Percentiles rank a stretch among this genome's conserved stretches.
Conservation (phyloP, 2,888 invertebrate species). For the Eucriotettix oculatus region DNA sequence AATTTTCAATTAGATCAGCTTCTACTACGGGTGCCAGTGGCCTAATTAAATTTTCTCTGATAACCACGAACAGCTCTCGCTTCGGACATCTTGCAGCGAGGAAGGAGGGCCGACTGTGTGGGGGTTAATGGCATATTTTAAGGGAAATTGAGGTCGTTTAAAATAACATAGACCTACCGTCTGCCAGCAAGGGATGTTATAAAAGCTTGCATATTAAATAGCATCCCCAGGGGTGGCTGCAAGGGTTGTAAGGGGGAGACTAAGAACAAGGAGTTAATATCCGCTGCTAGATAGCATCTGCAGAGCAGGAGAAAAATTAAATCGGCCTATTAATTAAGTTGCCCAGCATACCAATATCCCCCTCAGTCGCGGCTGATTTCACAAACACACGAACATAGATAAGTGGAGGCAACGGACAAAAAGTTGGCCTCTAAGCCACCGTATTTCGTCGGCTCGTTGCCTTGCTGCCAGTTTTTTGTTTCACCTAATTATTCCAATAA, state of each 20-base stretch:
- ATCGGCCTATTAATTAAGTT: background rate
- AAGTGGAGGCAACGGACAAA: too few relatives aligned
- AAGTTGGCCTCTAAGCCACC: too few relatives aligned
- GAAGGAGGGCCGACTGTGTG: background rate
- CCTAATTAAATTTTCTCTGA: background rate
- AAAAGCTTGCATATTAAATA: conserved; percentile 3
- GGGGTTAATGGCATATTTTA: conserved; percentile 4
- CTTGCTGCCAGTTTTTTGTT: too few relatives aligned
- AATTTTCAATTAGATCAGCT: background rate
- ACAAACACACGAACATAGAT: too few relatives aligned
- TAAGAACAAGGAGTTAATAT: background rate
- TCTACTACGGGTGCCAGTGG: background rate
- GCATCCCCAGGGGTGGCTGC: background rate
- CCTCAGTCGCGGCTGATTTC: background rate
- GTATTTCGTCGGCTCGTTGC: too few relatives aligned
- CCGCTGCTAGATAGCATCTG: background rate
- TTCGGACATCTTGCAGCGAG: background rate
- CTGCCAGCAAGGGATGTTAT: background rate
- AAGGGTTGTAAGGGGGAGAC: background rate
- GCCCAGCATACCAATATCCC: background rate
- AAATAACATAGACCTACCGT: background rate
- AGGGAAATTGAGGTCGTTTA: background rate
- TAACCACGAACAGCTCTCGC: background rate
- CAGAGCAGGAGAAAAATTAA: background rate
- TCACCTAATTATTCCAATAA: too few relatives aligned